Evolutionary conservation across 2,797 vertebrate species (phyloP), one percentile per base, ranked within the genome.

Genomic region (Neoniphon sammara): DNA sequence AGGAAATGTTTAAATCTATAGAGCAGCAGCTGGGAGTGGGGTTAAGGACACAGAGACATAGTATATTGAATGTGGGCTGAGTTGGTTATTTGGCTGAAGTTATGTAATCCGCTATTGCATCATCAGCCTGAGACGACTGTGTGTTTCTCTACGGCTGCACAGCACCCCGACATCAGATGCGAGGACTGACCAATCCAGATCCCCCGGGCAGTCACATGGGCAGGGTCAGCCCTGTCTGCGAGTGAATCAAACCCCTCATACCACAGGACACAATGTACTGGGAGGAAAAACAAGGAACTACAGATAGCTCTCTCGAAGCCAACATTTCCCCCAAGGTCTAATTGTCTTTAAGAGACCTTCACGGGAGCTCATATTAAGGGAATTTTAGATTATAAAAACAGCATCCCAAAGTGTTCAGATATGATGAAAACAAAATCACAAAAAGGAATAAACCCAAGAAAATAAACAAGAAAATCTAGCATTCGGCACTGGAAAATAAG

Each of bases 101-200:
- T 90, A 75, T 57, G 73, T 27, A 92, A 91, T 49, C 61, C 23
- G 23, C 34, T 42, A 70, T 91, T 91, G 82, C 86, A 76, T 89
- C 87, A 90, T 84, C 85, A 79, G 9, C 57, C 54, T 83, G 85
- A 80, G 62, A 81, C 69, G 0, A 52, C 7, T 62, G 27, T 66
- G 82, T 77, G 85, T 75, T 70, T 81, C 60, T 64, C 72, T 20
- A 23, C 42, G 11, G 66, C 25, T 53, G 42, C 61, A 23, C 23
- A 53, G 49, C 55, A 58, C 54, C 75, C 62, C 34, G 15, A 65
- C 73, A 81, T 46, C 57, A 73, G 44, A 50, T 18, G 46, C 36
- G 23, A 30, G 30, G 60, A 49, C 61, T 46, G 84, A 83, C 90
- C 83, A 83, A 83, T 86, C 30, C 17, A 14, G 73, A 69, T 56